phyloP scores from a whole-genome alignment of 2,113 vertebrate species.

The Protobothrops mucrosquamatus region DNA sequence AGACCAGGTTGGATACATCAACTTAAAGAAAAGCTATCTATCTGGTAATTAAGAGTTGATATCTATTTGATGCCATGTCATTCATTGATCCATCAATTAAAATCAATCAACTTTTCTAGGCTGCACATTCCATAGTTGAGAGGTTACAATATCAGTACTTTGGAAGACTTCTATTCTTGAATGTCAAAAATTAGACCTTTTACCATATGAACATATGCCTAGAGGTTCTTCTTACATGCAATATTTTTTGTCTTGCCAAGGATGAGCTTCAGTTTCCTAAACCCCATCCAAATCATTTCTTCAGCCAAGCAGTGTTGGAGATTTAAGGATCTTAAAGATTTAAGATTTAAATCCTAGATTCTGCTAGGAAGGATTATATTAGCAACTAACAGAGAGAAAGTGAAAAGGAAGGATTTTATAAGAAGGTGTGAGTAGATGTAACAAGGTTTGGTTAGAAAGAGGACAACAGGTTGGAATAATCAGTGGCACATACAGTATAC shows the following conservation, averaged over 20 bases:
- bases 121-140: background rate
- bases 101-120: background rate
- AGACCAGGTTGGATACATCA: background rate
- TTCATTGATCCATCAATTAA: background rate
- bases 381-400: background rate
- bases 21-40: background rate
- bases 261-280: background rate
- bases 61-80: background rate
- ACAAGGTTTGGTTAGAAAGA: background rate
- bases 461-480: background rate
- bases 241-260: background rate
- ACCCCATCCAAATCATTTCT: background rate
- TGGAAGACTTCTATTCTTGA: background rate
- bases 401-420: background rate
- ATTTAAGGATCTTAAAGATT: background rate
- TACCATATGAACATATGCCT: background rate
- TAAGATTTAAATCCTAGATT: background rate
- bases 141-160: background rate
- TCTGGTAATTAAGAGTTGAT: background rate
- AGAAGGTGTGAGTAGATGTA: background rate
- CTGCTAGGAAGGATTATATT: background rate
- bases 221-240: background rate
- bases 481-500: background rate
- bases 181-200: background rate
- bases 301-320: background rate